A percentile compares a stretch with the other conserved stretches of the same genome.
Conservation (phyloP, 2,113 vertebrate species). For the Thymallus thymallus region DNA sequence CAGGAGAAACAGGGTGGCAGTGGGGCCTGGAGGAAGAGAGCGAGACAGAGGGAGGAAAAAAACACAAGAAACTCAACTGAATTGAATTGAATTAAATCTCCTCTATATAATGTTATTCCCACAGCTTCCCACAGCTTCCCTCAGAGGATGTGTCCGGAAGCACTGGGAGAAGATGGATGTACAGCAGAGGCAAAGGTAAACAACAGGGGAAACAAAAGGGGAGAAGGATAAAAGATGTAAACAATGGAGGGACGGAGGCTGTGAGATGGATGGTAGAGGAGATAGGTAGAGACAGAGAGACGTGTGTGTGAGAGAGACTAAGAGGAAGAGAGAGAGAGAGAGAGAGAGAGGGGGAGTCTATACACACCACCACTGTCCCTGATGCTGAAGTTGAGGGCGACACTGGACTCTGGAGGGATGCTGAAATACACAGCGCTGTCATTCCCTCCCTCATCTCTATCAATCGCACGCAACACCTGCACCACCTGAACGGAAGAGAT, state of each 20-base stretch:
- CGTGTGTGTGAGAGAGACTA: not conserved
- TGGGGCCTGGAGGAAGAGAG: slow-evolving; percentile 62
- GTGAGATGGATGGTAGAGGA: slow-evolving; percentile 47
- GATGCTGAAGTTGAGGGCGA: slow-evolving; percentile 83
- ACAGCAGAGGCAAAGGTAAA: slow-evolving; percentile 52
- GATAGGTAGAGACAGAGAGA: slow-evolving; percentile 41
- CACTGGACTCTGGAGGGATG: slow-evolving; percentile 75
- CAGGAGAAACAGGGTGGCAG: slow-evolving; percentile 72
- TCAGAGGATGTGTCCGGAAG: slow-evolving; percentile 31
- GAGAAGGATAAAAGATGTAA: slow-evolving; percentile 45
- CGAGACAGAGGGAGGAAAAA: not conserved
- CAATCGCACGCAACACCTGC: slow-evolving; percentile 82
- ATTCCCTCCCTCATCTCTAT: slow-evolving; percentile 83
- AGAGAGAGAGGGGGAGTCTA: slow-evolving; percentile 24
- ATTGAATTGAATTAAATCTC: slow-evolving; percentile 42
- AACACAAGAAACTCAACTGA: slow-evolving; percentile 21
- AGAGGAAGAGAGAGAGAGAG: not conserved
- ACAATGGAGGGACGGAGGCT: slow-evolving; percentile 47
- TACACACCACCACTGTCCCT: slow-evolving; percentile 79
- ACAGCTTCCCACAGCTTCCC: not conserved
- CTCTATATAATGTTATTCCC: slow-evolving; percentile 23
- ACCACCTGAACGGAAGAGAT: slow-evolving; percentile 78
- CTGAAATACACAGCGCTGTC: slow-evolving; percentile 84
- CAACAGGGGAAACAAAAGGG: slow-evolving; percentile 58
- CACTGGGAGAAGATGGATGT: slow-evolving; percentile 29